Evolutionary conservation across 2,888 invertebrate species (phyloP), one percentile per base, ranked within the genome.

Genomic region (Tipula helvola): DNA sequence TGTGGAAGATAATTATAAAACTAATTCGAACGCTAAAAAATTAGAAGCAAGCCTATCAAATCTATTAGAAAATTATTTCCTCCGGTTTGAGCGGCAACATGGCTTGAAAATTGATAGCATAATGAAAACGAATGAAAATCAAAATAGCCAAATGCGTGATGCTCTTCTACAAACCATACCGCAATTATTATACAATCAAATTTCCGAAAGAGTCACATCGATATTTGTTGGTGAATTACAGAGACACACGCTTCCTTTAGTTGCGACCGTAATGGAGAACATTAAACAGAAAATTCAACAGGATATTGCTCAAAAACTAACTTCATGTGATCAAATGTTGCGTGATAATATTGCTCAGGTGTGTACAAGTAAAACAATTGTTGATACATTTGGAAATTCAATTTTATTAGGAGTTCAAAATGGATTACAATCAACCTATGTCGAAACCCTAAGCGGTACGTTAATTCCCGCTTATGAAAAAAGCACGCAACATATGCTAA

Each of bases 401-500:
- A 93, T 96, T 42, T 93, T 95, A 4, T 92, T 93, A 88, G 94
- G 95, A 0, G 94, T 97, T 13, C 94, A 96, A 88, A 94, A 95
- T 3, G 94, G 95, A 88, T 93, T 97, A 87, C 95, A 96, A 89
- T 93, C 94, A 16, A 94, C 95, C 13, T 96, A 97, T 90, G 95
- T 95, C 88, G 95, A 96, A 87, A 94, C 96, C 39, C 95, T 98
- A 90, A 93, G 94, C 84, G 95, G 94, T 88, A 94, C 95, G 88
- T 93, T 97, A 85, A 93, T 98, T 89, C 98, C 98, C 3, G 94
- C 95, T 44, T 96, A 97, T 93, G 98, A 98, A 91, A 95, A 95
- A 90, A 95, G 96, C 87, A 96, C 96, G 89, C 95, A 95, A 89
- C 95, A 95, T 90, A 96, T 99, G 93, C 97, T 98, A 90, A 93